These are phyloP conservation scores for Prionailurus bengalensis DNA, from an alignment of 2,113 vertebrate genomes.

Conservation along the genomic window DNA sequence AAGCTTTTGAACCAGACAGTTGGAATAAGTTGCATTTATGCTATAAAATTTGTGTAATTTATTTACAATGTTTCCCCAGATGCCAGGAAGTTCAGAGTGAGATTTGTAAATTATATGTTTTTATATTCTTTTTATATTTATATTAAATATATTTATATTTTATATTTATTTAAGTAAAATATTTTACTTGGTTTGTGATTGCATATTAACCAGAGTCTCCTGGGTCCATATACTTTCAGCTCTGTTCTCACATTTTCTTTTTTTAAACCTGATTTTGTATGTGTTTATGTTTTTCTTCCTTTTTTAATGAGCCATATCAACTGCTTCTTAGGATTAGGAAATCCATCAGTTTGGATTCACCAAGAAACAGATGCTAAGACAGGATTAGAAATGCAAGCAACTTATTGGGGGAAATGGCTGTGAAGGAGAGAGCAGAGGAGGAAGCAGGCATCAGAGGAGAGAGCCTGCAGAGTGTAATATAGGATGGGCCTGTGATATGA, in stretches of 20 bases:
- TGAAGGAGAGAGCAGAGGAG: neutral
- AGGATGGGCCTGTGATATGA: neutral
- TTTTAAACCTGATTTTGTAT: neutral
- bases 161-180: neutral
- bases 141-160: no score
- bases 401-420: neutral
- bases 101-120: neutral
- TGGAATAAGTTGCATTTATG: neutral
- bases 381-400: neutral
- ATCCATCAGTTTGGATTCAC: neutral
- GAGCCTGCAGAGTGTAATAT: neutral
- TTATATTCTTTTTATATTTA: neutral
- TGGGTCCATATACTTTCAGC: neutral
- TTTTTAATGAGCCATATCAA: neutral
- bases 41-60: neutral
- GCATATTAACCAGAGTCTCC: neutral
- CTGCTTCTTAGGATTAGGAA: neutral
- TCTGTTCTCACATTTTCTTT: neutral
- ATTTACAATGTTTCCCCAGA: neutral
- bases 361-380: neutral
- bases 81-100: neutral
- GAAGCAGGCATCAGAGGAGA: neutral
- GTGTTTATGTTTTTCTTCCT: neutral
- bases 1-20: neutral
- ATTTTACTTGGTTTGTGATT: neutral